These are phyloP conservation scores for Cherax quadricarinatus DNA, from an alignment of 1,140 invertebrate species.

Conservation along the genomic window DNA sequence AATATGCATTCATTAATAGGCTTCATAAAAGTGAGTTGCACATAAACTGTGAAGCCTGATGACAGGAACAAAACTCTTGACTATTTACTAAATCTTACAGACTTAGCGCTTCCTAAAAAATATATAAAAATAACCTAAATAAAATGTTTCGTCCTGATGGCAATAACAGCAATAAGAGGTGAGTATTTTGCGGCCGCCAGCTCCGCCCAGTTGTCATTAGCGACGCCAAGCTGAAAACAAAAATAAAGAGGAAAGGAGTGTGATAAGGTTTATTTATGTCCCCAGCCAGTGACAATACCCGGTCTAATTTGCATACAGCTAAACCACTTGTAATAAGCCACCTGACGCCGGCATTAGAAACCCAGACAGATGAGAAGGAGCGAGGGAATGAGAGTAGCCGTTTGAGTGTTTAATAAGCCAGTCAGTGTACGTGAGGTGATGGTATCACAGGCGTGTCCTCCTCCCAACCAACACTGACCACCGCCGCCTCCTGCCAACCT, in stretches of 20 bases:
- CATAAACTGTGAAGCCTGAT: too few relatives aligned
- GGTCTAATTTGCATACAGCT: conserved; percentile 1
- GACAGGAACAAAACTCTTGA: too few relatives aligned
- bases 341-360: neutral
- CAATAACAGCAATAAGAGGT: too few relatives aligned
- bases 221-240: neutral
- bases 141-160: too few relatives aligned
- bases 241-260: neutral
- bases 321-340: conserved; percentile 10
- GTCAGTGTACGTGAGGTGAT: neutral
- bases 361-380: too few relatives aligned
- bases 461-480: neutral
- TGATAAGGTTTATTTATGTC: neutral
- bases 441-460: neutral
- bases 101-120: too few relatives aligned
- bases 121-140: too few relatives aligned
- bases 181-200: neutral
- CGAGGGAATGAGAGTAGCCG: neutral
- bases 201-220: neutral
- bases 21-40: too few relatives aligned
- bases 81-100: too few relatives aligned
- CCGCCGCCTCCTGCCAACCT: neutral
- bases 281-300: neutral
- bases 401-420: neutral
- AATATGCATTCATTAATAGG: too few relatives aligned